Evolutionary conservation across 2,113 vertebrate species (phyloP), one percentile per base, ranked within the genome.

Genomic region (Spilogale gracilis): DNA sequence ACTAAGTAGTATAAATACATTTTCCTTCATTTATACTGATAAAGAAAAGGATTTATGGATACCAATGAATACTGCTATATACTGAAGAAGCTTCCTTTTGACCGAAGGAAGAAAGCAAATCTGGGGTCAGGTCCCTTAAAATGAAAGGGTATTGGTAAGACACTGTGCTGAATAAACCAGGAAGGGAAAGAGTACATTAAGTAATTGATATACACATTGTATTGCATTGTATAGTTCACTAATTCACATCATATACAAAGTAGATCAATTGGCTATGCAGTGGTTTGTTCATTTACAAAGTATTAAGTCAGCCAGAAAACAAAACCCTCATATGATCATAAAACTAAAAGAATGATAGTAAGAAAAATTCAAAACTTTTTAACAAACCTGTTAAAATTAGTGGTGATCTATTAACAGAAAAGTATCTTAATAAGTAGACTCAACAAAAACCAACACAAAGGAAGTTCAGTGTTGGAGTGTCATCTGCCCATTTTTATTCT

Each of bases 221-320:
- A 38, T 27, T 25, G 18, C 23, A 20, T n/a, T 93, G 1, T 25
- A 30, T 7, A 54, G 43, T 27, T 5, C 52, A 80, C 61, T 85
- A 69, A 80, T 71, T 91, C 16, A 16, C 56, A 54, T 54, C 17
- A 58, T 32, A 58, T 32, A 50, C 54, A 78, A n/a, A 73, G 79
- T 54, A 32, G 82, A 48, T 27, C 32, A 38, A 88, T 52, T 25
- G 74, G 6, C 5, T 93, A 20, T 85, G 74, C 5, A 48, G 16
- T 63, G 69, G 12, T 78, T 76, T 85, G 50, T 73, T 92, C 90
- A 89, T 73, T 54, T 93, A 56, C 0, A 21, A 43, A 89, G 43
- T 21, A 84, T 54, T 71, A 92, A 79, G 16, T 86, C 48, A 18
- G 54, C 14, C n/a, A 86, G 78, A 73, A 96, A 95, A 20, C 81